phyloP scores from a whole-genome alignment of 37 sponge, comb jelly and placozoan genomes.

The Geodia barretti region DNA sequence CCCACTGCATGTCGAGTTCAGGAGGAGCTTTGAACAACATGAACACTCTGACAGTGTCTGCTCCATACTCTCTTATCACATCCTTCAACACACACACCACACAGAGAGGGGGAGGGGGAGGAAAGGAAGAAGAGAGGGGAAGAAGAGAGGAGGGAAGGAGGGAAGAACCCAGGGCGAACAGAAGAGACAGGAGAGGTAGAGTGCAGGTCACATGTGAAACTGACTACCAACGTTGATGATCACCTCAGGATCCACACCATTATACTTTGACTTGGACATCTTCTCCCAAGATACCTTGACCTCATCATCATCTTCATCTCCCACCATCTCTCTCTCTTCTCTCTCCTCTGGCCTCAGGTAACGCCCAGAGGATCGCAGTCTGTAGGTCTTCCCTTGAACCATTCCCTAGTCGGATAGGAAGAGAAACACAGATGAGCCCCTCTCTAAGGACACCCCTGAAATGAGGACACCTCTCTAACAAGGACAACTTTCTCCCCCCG shows the following conservation, averaged over 20 bases:
- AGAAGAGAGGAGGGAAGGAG: neutral
- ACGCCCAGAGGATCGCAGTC: constrained; percentile 19
- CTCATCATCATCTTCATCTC: constrained; percentile 4
- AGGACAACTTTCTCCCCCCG: too few species aligned
- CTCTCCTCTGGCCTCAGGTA: constrained; percentile 65
- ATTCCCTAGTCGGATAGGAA: too few species aligned
- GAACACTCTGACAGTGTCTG: constrained; percentile 76
- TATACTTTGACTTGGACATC: constrained; percentile 92
- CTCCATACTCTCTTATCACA: constrained; percentile 68
- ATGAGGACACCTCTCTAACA: neutral
- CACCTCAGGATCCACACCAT: constrained; percentile 85
- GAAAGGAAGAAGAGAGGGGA: neutral
- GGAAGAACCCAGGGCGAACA: neutral
- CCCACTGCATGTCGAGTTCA: constrained; percentile 69
- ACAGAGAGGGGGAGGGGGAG: constrained; percentile 8
- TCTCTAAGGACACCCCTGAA: neutral
- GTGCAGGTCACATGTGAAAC: too few species aligned
- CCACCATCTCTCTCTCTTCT: constrained; percentile 21
- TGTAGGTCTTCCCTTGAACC: constrained; percentile 78
- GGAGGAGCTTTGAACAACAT: constrained; percentile 76
- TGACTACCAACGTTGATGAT: too few species aligned
- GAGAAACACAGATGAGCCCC: neutral
- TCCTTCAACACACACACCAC: constrained; percentile 28
- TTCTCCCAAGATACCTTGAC: constrained; percentile 81
- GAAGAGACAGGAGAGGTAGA: too few species aligned